Evolutionary conservation across 2,113 vertebrate genomes (phyloP), one percentile per base, ranked within the genome.

Genomic region (Gymnogyps californianus): DNA sequence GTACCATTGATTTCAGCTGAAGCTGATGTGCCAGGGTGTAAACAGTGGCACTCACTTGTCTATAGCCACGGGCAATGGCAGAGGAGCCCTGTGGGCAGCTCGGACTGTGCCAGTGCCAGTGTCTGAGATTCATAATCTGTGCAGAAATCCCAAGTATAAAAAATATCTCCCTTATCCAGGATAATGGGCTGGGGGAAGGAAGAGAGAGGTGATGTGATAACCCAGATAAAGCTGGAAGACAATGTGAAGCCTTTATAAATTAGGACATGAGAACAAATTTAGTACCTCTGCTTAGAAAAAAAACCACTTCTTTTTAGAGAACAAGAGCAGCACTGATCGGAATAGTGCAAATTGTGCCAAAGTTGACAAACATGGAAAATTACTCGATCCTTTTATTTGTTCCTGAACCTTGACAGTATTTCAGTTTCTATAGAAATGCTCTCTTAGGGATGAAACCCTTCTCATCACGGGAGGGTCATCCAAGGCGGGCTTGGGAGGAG

Each of bases 291-390:
- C 87, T 85, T 80, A 93, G 81, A 19, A 64, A 76, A 76, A 78
- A 79, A 83, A 59, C 0, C 13, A 19, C 29, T 85, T 84, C 24
- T 65, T 87, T 87, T 87, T 72, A 51, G 78, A 85, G 78, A 85
- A 69, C 42, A 69, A 65, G 52, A 95, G 31, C 75, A 86, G 75
- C 10, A 2, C 26, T 86, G 82, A 81, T 77, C 0, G 9, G 90
- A 96, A 96, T 7, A 94, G 40, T 46, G n/a, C 34, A 58, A 71
- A 69, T 51, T 82, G 92, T 95, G 94, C 84, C 93, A 95, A 96
- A 96, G 64, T 1, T 93, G 88, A 96, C 92, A 96, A 93, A 93
- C 44, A 31, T 9, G 87, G 95, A 96, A 97, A 95, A 92, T 94
- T 54, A 74, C 76, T 92, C 4, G 15, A 55, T 84, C 40, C n/a